phyloP scores from a whole-genome alignment of 2,888 invertebrate species.

The Adelognathus sp. region DNA sequence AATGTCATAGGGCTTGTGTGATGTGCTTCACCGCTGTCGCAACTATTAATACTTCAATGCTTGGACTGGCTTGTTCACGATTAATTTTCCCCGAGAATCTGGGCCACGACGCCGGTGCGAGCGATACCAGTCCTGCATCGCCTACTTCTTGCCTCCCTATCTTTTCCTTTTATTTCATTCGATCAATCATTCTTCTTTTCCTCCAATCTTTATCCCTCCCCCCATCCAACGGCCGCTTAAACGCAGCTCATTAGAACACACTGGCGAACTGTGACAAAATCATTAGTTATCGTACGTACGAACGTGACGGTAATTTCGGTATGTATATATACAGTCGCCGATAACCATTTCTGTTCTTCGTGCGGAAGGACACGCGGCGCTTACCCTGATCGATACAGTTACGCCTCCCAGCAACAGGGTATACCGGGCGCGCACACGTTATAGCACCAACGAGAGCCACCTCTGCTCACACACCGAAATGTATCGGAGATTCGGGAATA shows the following conservation, averaged over 20 bases:
- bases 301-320: background rate
- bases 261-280: too few species aligned
- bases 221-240: too few species aligned
- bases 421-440: slow-evolving; percentile 56
- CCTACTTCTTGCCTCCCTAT: background rate
- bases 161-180: background rate
- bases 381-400: slow-evolving; percentile 77
- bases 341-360: slow-evolving; percentile 54
- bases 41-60: slow-evolving; percentile 20
- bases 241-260: too few species aligned
- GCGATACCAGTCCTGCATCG: background rate
- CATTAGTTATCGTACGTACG: background rate
- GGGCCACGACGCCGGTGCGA: slow-evolving; percentile 8
- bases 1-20: background rate
- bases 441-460: slow-evolving; percentile 19
- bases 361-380: slow-evolving; percentile 66
- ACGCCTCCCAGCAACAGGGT: slow-evolving; percentile 78
- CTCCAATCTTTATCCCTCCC: background rate
- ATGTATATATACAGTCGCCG: slow-evolving; percentile 11
- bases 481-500: slow-evolving; percentile 53
- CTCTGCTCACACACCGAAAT: slow-evolving; percentile 24
- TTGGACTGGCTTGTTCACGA: background rate
- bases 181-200: too few species aligned
- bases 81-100: slow-evolving; percentile 38
- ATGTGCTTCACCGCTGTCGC: background rate